Percentiles rank a stretch among this genome's conserved stretches.
These are phyloP conservation scores for Bambusicola thoracicus DNA, from an alignment of 2,113 vertebrate genomes.

Conservation along the genomic window DNA sequence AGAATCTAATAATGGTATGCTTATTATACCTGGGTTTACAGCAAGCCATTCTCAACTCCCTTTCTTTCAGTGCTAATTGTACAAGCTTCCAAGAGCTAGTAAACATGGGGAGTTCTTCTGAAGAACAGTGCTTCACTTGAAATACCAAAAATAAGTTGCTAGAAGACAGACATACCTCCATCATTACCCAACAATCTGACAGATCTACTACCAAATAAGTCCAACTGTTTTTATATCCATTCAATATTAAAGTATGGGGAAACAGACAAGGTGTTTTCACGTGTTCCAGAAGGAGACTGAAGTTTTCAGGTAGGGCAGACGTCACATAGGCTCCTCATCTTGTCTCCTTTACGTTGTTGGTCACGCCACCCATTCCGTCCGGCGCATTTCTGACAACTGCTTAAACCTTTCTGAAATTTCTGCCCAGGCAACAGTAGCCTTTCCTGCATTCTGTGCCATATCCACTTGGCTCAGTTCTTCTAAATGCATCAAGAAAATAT, in stretches of 20 bases:
- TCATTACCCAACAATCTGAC: neutral
- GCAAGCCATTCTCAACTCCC: neutral
- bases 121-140: neutral
- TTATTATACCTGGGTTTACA: neutral
- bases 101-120: neutral
- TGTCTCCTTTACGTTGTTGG: neutral
- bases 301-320: neutral
- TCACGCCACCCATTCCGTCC: neutral
- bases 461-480: neutral
- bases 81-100: neutral
- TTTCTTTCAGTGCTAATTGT: neutral
- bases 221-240: neutral
- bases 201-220: neutral
- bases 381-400: neutral
- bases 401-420: neutral
- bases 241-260: neutral
- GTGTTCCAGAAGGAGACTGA: neutral
- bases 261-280: neutral
- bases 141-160: neutral
- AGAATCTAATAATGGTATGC: neutral
- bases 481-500: neutral
- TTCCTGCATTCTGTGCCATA: neutral
- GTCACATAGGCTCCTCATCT: neutral
- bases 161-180: neutral
- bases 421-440: neutral